Percentiles rank a stretch among this genome's conserved stretches.
These are phyloP conservation scores for Trissoscelio sp. DNA, from an alignment of 2,888 invertebrate species.

Conservation along the genomic window DNA sequence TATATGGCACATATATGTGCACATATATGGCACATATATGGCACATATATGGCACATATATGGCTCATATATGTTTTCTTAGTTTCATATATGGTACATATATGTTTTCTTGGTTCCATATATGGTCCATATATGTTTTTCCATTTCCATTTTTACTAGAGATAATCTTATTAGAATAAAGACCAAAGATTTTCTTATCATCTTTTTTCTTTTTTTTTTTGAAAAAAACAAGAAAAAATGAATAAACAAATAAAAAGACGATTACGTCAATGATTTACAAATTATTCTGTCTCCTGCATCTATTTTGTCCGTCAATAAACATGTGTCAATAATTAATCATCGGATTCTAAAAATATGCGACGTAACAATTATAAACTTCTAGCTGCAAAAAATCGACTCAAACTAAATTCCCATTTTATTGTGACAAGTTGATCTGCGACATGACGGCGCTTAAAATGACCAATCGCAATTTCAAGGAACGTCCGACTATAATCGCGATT, in stretches of 20 bases:
- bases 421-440: not conserved
- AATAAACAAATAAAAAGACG: conserved; percentile 6
- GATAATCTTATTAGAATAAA: too few species aligned
- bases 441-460: conserved; percentile 15
- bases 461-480: conserved; percentile 10
- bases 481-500: not conserved
- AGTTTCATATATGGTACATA: too few species aligned
- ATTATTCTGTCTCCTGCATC: not conserved
- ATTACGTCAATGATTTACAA: not conserved
- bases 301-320: not conserved
- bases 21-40: too few species aligned
- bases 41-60: too few species aligned
- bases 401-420: not conserved
- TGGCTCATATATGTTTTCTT: too few species aligned
- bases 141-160: too few species aligned
- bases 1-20: too few species aligned
- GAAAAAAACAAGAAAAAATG: too few species aligned
- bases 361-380: not conserved
- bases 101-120: too few species aligned
- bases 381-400: not conserved
- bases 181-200: too few species aligned
- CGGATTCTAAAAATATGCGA: not conserved
- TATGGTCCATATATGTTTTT: too few species aligned
- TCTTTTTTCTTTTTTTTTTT: too few species aligned
- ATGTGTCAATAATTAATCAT: conserved; percentile 18